phyloP scores from a whole-genome alignment of 2,113 vertebrate genomes.

The Rhea americana region DNA sequence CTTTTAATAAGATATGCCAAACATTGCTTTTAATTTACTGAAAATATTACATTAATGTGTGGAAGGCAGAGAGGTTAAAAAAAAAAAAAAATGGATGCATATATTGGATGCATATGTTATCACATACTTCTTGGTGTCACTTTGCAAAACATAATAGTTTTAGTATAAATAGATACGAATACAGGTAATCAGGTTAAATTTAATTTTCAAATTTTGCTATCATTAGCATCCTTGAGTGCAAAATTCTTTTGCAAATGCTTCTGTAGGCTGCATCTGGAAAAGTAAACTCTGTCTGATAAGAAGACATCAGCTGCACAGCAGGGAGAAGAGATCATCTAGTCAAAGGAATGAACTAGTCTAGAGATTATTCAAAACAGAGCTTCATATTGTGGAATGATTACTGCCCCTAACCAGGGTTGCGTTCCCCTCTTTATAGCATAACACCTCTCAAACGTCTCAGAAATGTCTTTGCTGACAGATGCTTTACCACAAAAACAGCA shows the following conservation, averaged over 20 bases:
- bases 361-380: background rate
- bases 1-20: background rate
- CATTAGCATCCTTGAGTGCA: background rate
- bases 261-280: background rate
- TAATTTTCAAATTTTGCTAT: background rate
- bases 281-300: background rate
- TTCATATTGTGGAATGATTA: background rate
- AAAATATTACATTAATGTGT: background rate
- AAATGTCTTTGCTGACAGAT: background rate
- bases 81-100: background rate
- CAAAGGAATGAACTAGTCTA: background rate
- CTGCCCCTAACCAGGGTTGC: background rate
- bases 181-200: background rate
- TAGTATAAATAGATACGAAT: background rate
- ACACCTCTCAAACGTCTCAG: background rate
- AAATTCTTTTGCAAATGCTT: background rate
- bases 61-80: too few species aligned
- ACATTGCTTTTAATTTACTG: background rate
- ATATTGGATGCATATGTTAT: background rate
- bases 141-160: background rate
- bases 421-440: background rate
- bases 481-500: background rate
- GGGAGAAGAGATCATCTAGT: background rate
- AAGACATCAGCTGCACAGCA: background rate
- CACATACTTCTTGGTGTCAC: background rate